Evolutionary conservation across 2,113 vertebrate species (phyloP).

Genomic region (Chrysemys picta): DNA sequence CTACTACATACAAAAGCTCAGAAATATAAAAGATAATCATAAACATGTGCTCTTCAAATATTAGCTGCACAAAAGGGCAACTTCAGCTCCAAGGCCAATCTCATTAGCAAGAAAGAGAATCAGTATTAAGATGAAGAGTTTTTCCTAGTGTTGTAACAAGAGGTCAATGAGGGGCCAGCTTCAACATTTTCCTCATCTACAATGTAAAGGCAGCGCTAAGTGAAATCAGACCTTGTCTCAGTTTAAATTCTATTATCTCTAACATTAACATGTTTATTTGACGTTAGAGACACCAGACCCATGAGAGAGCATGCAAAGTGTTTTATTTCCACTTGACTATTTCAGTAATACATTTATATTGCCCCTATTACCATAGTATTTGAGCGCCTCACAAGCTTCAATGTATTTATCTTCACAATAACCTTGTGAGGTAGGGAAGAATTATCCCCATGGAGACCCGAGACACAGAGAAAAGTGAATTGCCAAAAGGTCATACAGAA

Average conservation of each 20-base stretch:
- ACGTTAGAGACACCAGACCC: neutral
- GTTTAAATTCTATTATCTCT: conserved; percentile 28
- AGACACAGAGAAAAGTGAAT: neutral
- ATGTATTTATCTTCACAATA: neutral
- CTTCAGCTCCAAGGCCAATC: neutral
- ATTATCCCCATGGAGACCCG: neutral
- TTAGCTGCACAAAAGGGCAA: neutral
- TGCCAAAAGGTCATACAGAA: neutral
- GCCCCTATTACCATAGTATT: neutral
- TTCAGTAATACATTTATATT: neutral
- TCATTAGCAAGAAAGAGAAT: conserved; percentile 43
- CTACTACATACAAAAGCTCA: neutral
- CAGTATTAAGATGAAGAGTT: conserved; percentile 21
- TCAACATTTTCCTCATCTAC: conserved; percentile 25
- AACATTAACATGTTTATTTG: neutral
- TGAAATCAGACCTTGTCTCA: conserved; percentile 33
- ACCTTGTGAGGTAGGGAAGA: neutral
- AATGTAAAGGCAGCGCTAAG: neutral
- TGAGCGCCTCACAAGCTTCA: neutral
- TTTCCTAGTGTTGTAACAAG: conserved; percentile 2
- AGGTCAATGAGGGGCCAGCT: conserved; percentile 2
- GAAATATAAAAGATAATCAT: neutral
- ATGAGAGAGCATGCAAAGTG: neutral
- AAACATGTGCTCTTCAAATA: conserved; percentile 12
- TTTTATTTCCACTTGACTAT: conserved; percentile 4